These are phyloP conservation scores for Listronotus bonariensis DNA, from an alignment of 1,140 invertebrate genomes.

Conservation along the genomic window DNA sequence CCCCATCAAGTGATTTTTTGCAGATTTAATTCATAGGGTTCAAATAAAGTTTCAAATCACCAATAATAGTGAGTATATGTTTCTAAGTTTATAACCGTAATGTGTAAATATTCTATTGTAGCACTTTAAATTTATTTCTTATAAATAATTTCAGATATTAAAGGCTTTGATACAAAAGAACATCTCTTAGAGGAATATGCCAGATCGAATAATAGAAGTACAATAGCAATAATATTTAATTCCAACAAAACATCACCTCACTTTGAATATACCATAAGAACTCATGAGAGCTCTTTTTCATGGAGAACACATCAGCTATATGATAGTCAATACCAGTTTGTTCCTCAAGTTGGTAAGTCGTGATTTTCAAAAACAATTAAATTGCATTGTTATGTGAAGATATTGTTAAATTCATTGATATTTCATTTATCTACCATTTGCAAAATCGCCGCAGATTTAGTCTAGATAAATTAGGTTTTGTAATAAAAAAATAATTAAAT, in stretches of 20 bases:
- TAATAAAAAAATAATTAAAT: too few relatives aligned
- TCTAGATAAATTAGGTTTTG: too few relatives aligned
- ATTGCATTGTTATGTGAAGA: too few relatives aligned
- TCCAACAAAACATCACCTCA: conserved; percentile 22
- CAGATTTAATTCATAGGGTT: conserved; percentile 51
- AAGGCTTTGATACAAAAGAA: conserved; percentile 36
- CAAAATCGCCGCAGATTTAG: too few relatives aligned
- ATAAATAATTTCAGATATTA: conserved; percentile 35
- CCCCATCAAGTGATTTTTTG: conserved; percentile 50
- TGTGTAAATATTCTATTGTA: too few relatives aligned
- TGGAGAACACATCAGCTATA: conserved; percentile 24
- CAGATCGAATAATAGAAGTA: conserved; percentile 27
- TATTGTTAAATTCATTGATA: too few relatives aligned
- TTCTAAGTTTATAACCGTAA: too few relatives aligned
- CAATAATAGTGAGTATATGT: conserved; percentile 49
- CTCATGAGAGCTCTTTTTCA: conserved; percentile 14
- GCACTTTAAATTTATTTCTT: too few relatives aligned
- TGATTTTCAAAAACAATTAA: too few relatives aligned
- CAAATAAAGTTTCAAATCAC: conserved; percentile 50
- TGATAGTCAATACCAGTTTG: conserved; percentile 21
- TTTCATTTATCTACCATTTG: too few relatives aligned
- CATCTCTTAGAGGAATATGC: conserved; percentile 38
- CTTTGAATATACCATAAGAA: conserved; percentile 46
- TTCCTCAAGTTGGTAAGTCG: conserved; percentile 24
- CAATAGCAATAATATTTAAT: conserved; percentile 47